Evolutionary conservation across 2,113 vertebrate genomes (phyloP), one percentile per base, ranked within the genome.

Genomic region (Tretioscincus oriximinensis): DNA sequence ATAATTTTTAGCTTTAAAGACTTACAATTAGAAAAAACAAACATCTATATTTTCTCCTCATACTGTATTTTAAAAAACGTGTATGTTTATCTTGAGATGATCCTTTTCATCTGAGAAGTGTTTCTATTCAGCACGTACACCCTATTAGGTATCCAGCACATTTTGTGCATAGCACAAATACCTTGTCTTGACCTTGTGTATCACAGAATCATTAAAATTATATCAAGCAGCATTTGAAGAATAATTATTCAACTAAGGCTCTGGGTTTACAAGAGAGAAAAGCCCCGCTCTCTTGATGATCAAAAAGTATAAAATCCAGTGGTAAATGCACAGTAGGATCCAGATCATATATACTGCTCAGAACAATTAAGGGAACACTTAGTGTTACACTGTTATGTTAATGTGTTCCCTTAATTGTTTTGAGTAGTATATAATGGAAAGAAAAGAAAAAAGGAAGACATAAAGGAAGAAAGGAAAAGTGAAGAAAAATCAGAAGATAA

Each of bases 91-190:
- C 72, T 78, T 80, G 69, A 28, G 28, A 14, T 24, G 61, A 60
- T 75, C 54, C 22, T 9, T 26, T 51, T 78, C 29, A 69, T 61
- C 63, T 54, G 20, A 71, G 77, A 63, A 61, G 65, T 69, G 35
- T 67, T 79, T 76, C 61, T 24, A 18, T 76, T 80, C 41, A 49
- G 47, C 21, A 29, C n/a, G 7, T 80, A 80, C 84, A 41, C 29
- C 60, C 66, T 24, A 35, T 49, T 51, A 77, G 69, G 51, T 2
- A 26, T 78, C 26, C 26, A 72, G 35, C 47, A 35, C 2, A 1
- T 72, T 75, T 80, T 82, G 65, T 82, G 60, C 49, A 72, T 31
- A 45, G 16, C 24, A 63, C 64, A 8, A 45, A 28, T 63, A 22
- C 47, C 45, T 22, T 11, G 66, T 63, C 54, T 9, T 54, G 75